Evolutionary conservation across 2,888 invertebrate species (phyloP), one percentile per base, ranked within the genome.

Genomic region (Troides aeacus): DNA sequence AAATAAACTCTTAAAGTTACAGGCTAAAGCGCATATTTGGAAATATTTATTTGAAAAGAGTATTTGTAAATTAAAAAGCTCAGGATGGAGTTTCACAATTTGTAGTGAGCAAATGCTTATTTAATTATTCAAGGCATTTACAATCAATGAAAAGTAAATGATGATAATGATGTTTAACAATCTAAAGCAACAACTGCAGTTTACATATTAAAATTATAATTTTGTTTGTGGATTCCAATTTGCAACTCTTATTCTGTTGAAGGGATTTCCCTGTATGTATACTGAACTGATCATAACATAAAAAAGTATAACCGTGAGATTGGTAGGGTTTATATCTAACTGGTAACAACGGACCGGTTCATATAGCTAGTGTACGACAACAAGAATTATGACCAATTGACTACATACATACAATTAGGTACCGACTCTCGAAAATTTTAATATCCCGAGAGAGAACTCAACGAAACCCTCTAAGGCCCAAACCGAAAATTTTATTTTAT

Each of bases 331-430:
- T 71, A 75, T 56, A 79, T 81, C 85, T 89, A 87, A 83, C 77
- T 90, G 90, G 90, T 90, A 90, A 90, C 90, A 88, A 89, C 81
- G 79, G 82, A 83, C 80, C 80, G 84, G 83, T 81, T 75, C 81
- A 79, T 77, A 78, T 74, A 78, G 77, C 79, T 79, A 79, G 74
- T 74, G 74, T 76, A 76, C 76, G 79, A 83, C 81, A 83, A 82
- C 83, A 80, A 83, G 79, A 75, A 81, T 79, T 79, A 82, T 79
- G 79, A 82, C 79, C 83, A 87, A 87, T 87, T 84, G 85, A 88
- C 88, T 87, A 85, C 81, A 79, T 87, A 85, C 81, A 79, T 76
- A 75, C 72, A 72, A 76, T 69, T 69, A 67, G 70, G 73, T 74
- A 75, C 77, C 77, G 78, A 76, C 74, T 72, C 78, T 73, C 76